Evolutionary conservation across 30 jellyfish, hydroid and myxozoan species (phyloP).

Genomic region (Aurelia sp.): DNA sequence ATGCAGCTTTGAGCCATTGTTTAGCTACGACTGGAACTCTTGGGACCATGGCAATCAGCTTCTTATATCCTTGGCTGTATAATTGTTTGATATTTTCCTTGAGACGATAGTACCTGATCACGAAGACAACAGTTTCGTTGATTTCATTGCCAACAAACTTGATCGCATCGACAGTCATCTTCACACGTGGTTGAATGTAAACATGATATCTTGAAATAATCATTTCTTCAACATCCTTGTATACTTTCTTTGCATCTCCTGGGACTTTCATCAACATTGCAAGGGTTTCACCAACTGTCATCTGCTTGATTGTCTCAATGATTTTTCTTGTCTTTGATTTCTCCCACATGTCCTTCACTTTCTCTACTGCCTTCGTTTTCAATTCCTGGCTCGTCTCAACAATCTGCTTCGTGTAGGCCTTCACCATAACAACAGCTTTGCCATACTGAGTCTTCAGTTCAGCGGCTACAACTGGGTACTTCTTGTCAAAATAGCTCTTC

Average conservation of each 20-base stretch:
- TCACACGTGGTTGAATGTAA: constrained; percentile 66
- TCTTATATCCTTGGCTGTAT: constrained; percentile 10
- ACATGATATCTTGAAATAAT: constrained; percentile 19
- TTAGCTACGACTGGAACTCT: constrained; percentile 58
- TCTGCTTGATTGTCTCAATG: constrained; percentile 37
- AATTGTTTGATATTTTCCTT: constrained; percentile 47
- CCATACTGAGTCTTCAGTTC: constrained; percentile 36
- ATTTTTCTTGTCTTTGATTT: constrained; percentile 47
- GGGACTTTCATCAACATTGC: constrained; percentile 81
- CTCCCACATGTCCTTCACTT: constrained; percentile 69
- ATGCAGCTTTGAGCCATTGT: constrained; percentile 9
- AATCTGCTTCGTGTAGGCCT: not conserved
- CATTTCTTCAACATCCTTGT: constrained; percentile 7
- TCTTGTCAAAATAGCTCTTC: constrained; percentile 23
- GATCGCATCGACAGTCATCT: constrained; percentile 28
- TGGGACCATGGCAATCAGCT: constrained; percentile 47
- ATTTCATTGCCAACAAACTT: constrained; percentile 84
- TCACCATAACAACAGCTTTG: constrained; percentile 5
- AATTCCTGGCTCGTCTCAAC: not conserved
- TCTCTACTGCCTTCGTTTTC: constrained; percentile 40
- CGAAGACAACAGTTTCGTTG: constrained; percentile 83
- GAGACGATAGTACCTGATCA: constrained; percentile 76
- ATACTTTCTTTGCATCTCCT: constrained; percentile 29
- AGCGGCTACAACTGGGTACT: constrained; percentile 47
- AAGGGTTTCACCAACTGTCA: constrained; percentile 90